Percentiles rank a stretch among this genome's conserved stretches.
Evolutionary conservation across 2,113 vertebrate species (phyloP).

Genomic region (Pelecanoides urinatrix): DNA sequence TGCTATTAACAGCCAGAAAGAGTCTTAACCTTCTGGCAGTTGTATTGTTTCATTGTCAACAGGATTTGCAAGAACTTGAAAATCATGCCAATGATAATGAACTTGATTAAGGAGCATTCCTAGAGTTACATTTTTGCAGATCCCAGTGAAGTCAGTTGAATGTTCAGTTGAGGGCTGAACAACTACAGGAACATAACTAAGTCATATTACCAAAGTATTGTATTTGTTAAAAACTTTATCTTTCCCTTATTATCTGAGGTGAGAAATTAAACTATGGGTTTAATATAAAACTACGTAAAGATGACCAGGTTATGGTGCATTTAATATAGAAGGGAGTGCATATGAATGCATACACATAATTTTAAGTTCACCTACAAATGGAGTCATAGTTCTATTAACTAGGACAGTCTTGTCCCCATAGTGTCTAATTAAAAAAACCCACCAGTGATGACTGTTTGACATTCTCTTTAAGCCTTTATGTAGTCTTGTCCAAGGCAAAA

Average conservation of each 20-base stretch:
- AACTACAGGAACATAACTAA: background rate
- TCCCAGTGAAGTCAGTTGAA: background rate
- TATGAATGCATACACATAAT: background rate
- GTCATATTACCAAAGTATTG: background rate
- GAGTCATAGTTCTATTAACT: background rate
- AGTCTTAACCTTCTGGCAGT: background rate
- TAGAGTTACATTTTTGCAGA: background rate
- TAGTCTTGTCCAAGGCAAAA: background rate
- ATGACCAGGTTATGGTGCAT: background rate
- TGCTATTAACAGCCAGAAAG: constrained; percentile 63
- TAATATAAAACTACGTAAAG: background rate
- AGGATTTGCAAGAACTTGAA: constrained; percentile 19
- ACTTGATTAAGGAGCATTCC: background rate
- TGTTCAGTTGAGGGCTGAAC: background rate
- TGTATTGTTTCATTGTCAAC: background rate
- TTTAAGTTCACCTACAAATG: background rate
- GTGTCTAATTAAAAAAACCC: background rate
- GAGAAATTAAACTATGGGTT: background rate
- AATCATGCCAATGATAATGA: background rate
- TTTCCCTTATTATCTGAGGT: background rate
- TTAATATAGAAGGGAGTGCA: background rate
- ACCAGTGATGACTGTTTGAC: background rate
- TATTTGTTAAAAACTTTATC: background rate
- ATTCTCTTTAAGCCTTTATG: background rate
- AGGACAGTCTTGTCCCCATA: background rate